Evolutionary conservation across 1,140 invertebrate species (phyloP).

Genomic region (Dendroctonus valens): DNA sequence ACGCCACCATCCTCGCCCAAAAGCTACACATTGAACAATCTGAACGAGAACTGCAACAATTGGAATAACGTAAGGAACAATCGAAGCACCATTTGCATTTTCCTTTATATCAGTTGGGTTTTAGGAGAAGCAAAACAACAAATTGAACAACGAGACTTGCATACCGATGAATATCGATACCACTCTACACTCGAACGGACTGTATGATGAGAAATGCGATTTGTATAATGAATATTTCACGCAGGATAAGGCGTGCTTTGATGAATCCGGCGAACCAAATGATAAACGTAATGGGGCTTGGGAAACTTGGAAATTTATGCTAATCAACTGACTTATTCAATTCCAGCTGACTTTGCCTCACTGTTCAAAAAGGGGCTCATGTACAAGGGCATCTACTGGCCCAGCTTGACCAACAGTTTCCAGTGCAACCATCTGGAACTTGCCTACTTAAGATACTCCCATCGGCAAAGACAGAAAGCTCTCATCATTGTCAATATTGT

Average conservation of each 20-base stretch:
- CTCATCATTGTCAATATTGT: conserved; percentile 88
- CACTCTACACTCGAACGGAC: conserved; percentile 7
- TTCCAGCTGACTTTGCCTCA: conserved; percentile 46
- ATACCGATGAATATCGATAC: conserved; percentile 14
- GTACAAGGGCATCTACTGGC: conserved; percentile 78
- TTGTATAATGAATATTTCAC: conserved; percentile 22
- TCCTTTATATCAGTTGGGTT: background rate
- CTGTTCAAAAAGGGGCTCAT: conserved; percentile 68
- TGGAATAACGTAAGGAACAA: conserved; percentile 34
- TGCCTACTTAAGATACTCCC: conserved; percentile 85
- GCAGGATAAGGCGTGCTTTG: conserved; percentile 17
- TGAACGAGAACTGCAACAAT: conserved; percentile 15
- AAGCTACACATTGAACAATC: conserved; percentile 12
- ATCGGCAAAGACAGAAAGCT: conserved; percentile 84
- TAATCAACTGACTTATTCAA: no score
- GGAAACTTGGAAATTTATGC: no score
- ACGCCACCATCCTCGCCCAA: conserved; percentile 33
- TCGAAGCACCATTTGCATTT: background rate
- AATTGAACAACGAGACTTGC: conserved; percentile 15
- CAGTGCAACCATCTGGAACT: conserved; percentile 74
- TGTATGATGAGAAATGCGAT: conserved; percentile 14
- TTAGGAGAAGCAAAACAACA: conserved; percentile 25
- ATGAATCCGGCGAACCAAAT: conserved; percentile 5
- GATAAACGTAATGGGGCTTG: conserved; percentile 8
- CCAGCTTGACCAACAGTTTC: conserved; percentile 77